phyloP scores from a whole-genome alignment of 2,797 vertebrate genomes.

The Pogonophryne albipinna region DNA sequence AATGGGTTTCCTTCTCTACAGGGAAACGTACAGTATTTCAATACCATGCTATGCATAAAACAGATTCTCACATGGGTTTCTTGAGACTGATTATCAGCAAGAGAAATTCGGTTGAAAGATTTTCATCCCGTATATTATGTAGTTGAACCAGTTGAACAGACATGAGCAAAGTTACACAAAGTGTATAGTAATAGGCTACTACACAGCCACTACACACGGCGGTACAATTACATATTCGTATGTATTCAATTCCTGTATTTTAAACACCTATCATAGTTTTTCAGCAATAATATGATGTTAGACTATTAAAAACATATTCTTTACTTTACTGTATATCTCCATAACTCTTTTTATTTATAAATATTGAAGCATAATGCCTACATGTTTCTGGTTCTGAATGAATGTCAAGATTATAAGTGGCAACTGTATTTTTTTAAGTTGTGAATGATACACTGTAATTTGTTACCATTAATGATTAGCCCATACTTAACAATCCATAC shows the following conservation, averaged over 20 bases:
- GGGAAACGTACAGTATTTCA: not conserved
- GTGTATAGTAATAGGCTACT: not conserved
- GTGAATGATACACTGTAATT: not conserved
- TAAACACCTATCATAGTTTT: too few species aligned
- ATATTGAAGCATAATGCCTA: too few species aligned
- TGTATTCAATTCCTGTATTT: too few species aligned
- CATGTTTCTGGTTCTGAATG: not conserved
- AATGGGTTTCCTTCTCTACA: not conserved
- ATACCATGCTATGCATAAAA: not conserved
- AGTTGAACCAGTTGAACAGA: not conserved
- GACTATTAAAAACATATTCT: too few species aligned
- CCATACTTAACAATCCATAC: not conserved
- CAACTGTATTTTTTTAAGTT: not conserved
- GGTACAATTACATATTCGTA: not conserved
- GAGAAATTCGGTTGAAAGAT: not conserved
- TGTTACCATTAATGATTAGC: not conserved
- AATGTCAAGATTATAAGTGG: not conserved
- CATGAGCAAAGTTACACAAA: not conserved
- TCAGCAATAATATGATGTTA: too few species aligned
- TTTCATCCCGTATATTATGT: not conserved
- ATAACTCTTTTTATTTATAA: too few species aligned
- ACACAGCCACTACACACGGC: not conserved
- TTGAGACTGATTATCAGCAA: not conserved
- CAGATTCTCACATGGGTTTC: not conserved
- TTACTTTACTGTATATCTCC: too few species aligned